Evolutionary conservation across 2,113 vertebrate species (phyloP).

Genomic region (Cricetomys ansorgei): DNA sequence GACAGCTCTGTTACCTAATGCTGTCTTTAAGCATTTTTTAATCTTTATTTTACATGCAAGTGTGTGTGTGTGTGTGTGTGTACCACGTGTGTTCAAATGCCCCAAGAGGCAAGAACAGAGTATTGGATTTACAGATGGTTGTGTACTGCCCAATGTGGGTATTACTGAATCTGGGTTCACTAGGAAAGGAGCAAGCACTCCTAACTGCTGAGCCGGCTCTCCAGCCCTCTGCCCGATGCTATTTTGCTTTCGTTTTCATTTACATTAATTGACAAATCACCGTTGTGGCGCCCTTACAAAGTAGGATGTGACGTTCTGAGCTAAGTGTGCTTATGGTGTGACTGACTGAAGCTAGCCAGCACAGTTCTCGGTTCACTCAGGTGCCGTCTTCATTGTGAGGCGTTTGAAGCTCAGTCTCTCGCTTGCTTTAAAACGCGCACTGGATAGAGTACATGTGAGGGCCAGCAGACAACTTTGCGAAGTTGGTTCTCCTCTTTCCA

Average conservation of each 20-base stretch:
- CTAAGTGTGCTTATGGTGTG: not conserved
- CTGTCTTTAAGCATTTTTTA: not conserved
- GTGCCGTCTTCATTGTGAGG: no score
- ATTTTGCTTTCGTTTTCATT: not conserved
- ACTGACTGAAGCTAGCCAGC: not conserved
- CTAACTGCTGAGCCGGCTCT: not conserved
- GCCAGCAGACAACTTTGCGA: not conserved
- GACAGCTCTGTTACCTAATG: not conserved
- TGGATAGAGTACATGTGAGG: not conserved
- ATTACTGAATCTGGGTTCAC: not conserved
- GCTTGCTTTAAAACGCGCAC: not conserved
- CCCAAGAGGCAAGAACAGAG: not conserved
- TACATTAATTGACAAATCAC: not conserved
- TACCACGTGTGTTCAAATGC: not conserved
- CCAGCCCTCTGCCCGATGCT: not conserved
- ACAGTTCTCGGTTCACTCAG: not conserved
- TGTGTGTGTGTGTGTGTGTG: not conserved
- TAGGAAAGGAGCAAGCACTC: not conserved
- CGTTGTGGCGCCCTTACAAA: not conserved
- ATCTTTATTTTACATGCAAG: not conserved
- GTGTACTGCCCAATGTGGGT: not conserved
- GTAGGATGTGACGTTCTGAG: not conserved
- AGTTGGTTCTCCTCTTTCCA: not conserved
- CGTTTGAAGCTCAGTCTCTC: not conserved
- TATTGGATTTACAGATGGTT: not conserved